These are phyloP conservation scores for Leucoraja erinaceus DNA, from an alignment of 2,113 vertebrate species.

Conservation along the genomic window DNA sequence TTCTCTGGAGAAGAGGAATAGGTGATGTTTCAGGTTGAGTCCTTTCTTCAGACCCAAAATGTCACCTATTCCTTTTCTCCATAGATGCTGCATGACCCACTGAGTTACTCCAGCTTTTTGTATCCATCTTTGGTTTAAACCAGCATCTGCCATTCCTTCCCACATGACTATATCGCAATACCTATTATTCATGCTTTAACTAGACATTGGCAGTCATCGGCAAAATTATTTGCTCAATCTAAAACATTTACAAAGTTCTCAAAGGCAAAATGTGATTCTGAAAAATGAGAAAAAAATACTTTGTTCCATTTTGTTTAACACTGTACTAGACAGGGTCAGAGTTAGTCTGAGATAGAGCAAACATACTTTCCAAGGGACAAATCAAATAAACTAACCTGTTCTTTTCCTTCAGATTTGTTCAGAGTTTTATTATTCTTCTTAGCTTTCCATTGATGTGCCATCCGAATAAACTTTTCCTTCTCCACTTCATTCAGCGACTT, in stretches of 20 bases:
- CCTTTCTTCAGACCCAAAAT: too few relatives aligned
- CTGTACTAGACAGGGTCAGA: neutral
- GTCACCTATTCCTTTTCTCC: too few relatives aligned
- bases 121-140: too few relatives aligned
- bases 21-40: too few relatives aligned
- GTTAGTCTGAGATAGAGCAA: neutral
- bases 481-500: slow-evolving; percentile 52
- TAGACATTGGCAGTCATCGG: neutral
- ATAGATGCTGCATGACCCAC: too few relatives aligned
- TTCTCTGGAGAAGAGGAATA: too few relatives aligned
- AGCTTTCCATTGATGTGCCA: slow-evolving; percentile 51
- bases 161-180: too few relatives aligned
- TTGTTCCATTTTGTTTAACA: neutral
- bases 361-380: neutral
- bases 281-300: neutral
- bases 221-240: neutral
- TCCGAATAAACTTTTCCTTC: slow-evolving; percentile 53
- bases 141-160: too few relatives aligned
- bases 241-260: neutral
- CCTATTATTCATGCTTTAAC: neutral
- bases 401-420: neutral
- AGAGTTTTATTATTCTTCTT: neutral
- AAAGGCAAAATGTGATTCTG: neutral
- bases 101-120: too few relatives aligned
- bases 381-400: neutral